Evolutionary conservation across 2,113 vertebrate species (phyloP), one percentile per base, ranked within the genome.

Genomic region (Tachycineta bicolor): DNA sequence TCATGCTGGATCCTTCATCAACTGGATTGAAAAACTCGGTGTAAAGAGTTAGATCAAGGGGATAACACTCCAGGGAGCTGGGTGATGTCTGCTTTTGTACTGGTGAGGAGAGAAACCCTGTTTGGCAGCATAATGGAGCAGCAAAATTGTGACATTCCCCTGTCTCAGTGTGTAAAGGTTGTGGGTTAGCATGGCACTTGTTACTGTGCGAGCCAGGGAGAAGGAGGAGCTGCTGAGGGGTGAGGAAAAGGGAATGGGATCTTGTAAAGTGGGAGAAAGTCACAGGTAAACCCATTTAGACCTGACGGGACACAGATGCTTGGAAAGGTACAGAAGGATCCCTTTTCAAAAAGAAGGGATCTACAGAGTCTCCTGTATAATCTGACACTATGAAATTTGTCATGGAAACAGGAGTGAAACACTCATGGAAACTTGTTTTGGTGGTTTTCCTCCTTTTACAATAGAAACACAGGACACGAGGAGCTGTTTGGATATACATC

Each of bases 41-140:
- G 34, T 41, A 2, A 46, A 28, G 77, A 74, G 58, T 26, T 39
- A 22, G 67, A 80, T 74, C 4, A 25, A 58, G 62, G 78, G n/a
- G 67, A 14, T 94, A 34, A 43, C 25, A 5, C 58, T 76, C 56
- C 78, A 76, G 58, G 65, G 86, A 89, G 65, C 67, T 78, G 90
- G 34, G 55, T 26, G 59, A 34, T 46, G 86, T 71, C 79, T 89
- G 58, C 67, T 52, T 49, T 70, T 64, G 55, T 80, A 4, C 50
- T 60, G 81, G 49, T 18, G 28, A 29, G 68, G 88, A 90, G 60
- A 65, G 52, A 44, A 83, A 2, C 80, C 47, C 47, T 60, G 59
- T 49, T 37, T 22, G 67, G 60, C 29, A 77, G 53, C 0, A 0
- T 43, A n/a, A 53, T 0, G 5, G 31, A 64, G 70, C 67, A 44